Percentiles rank a stretch among this genome's conserved stretches.
Evolutionary conservation across 1,140 invertebrate genomes (phyloP).

Genomic region (Ips typographus): DNA sequence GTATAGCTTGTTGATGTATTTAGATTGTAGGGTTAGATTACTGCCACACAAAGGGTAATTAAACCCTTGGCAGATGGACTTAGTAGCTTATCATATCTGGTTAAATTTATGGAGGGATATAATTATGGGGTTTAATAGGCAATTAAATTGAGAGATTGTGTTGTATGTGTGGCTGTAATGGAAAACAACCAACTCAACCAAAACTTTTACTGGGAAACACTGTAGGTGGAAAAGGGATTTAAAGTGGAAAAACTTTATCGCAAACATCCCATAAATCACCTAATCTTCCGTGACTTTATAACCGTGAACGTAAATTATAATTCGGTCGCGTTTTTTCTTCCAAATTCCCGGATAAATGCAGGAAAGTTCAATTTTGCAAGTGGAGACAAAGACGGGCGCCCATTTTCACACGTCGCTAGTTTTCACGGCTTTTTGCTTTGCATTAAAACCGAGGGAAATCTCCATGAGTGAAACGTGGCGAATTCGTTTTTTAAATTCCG

Average conservation of each 20-base stretch:
- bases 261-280: conserved; percentile 1
- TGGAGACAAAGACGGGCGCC: not conserved
- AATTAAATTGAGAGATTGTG: too few relatives aligned
- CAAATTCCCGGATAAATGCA: not conserved
- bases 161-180: too few relatives aligned
- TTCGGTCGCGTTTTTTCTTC: not conserved
- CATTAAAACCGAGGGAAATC: not conserved
- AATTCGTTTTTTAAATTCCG: not conserved
- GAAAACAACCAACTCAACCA: too few relatives aligned
- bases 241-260: not conserved
- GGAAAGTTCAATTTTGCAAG: not conserved
- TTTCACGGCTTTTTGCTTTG: conserved; percentile 9
- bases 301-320: conserved; percentile 3
- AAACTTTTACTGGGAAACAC: too few relatives aligned
- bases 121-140: too few relatives aligned
- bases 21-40: too few relatives aligned
- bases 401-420: conserved; percentile 12
- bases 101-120: too few relatives aligned
- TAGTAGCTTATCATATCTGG: too few relatives aligned
- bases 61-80: too few relatives aligned
- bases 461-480: not conserved
- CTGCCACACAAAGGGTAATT: too few relatives aligned
- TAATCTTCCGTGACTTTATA: conserved; percentile 4
- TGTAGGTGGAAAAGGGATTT: too few relatives aligned
- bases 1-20: too few relatives aligned